These are phyloP conservation scores for Ptychadena robeensis DNA, from an alignment of 2,797 vertebrate genomes.

Conservation along the genomic window DNA sequence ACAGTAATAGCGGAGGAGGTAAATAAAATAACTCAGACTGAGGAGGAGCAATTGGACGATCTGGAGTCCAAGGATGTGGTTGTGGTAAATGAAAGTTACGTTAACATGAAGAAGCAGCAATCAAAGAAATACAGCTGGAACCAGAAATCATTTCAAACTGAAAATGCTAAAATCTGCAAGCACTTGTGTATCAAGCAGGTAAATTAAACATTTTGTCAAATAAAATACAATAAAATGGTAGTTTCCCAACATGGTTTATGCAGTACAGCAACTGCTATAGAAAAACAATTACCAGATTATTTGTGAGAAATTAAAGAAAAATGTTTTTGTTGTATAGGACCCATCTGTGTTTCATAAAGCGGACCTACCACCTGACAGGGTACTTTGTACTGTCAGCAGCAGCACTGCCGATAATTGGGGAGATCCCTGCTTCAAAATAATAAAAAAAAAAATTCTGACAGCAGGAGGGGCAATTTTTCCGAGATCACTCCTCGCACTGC, in stretches of 20 bases:
- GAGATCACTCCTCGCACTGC: too few species aligned
- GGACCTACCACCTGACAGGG: too few species aligned
- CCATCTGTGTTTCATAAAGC: too few species aligned
- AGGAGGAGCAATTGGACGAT: slow-evolving; percentile 79
- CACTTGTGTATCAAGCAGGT: slow-evolving; percentile 87
- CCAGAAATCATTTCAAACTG: slow-evolving; percentile 76
- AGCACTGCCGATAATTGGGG: too few species aligned
- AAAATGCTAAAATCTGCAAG: slow-evolving; percentile 86
- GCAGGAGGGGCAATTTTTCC: too few species aligned
- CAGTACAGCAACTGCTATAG: too few species aligned
- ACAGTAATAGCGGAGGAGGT: slow-evolving; percentile 45
- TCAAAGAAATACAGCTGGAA: slow-evolving; percentile 78
- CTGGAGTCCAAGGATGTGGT: slow-evolving; percentile 74
- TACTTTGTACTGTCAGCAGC: too few species aligned
- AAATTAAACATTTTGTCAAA: slow-evolving; percentile 10
- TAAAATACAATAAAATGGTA: not conserved
- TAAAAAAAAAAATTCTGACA: too few species aligned
- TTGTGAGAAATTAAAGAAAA: too few species aligned
- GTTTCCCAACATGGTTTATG: not conserved
- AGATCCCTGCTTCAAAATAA: too few species aligned
- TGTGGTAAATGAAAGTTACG: slow-evolving; percentile 88
- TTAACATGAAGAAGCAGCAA: slow-evolving; percentile 87
- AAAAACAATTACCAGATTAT: too few species aligned
- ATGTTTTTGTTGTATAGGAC: too few species aligned
- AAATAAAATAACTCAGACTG: slow-evolving; percentile 64